Percentiles rank a stretch among this genome's conserved stretches.
Evolutionary conservation across 23 tunicate species (phyloP).

Genomic region (Phallusia fumigata): DNA sequence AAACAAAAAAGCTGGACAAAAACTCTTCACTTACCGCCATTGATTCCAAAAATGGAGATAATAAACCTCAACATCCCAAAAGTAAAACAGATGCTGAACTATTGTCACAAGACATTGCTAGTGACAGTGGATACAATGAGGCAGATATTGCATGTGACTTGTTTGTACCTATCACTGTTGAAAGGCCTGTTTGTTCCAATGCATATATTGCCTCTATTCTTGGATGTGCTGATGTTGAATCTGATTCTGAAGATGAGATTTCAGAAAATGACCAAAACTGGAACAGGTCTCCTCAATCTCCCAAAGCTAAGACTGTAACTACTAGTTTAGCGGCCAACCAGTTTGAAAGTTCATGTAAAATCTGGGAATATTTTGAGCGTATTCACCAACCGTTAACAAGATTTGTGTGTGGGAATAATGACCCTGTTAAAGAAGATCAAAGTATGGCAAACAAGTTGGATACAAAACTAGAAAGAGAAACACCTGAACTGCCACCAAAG

Average conservation of each 20-base stretch:
- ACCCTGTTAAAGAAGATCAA: background rate
- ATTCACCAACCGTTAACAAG: background rate
- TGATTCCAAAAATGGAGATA: background rate
- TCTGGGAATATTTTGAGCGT: conserved; percentile 39
- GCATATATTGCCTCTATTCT: conserved; percentile 40
- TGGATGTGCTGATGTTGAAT: conserved; percentile 26
- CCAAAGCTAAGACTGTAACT: background rate
- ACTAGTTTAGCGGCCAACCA: background rate
- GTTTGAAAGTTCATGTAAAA: background rate
- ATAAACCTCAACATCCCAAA: too few relatives aligned
- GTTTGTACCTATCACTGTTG: conserved; percentile 16
- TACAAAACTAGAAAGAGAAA: background rate
- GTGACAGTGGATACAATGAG: background rate
- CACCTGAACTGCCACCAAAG: background rate
- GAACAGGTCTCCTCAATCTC: background rate
- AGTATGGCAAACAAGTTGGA: background rate
- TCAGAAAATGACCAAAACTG: background rate
- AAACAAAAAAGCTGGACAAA: background rate
- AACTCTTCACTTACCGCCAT: background rate
- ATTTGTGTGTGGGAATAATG: background rate
- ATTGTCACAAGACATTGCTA: background rate
- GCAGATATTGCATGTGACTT: background rate
- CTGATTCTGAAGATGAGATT: conserved; percentile 23
- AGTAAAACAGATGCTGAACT: background rate
- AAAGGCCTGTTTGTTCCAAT: conserved; percentile 44